phyloP scores from a whole-genome alignment of 2,113 vertebrate species.

The Notarius lentiginosus region DNA sequence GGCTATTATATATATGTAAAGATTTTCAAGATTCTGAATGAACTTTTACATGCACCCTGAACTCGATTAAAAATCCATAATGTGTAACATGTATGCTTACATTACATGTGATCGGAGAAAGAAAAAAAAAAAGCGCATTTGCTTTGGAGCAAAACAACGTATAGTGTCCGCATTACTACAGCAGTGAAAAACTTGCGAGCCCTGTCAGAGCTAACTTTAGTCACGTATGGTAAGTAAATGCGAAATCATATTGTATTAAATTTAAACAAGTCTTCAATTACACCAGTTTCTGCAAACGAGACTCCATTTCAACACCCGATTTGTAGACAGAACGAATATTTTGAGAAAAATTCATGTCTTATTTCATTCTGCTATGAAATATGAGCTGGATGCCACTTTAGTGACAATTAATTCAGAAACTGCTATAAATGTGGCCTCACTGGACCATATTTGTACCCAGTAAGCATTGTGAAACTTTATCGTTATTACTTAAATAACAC shows the following conservation, averaged over 20 bases:
- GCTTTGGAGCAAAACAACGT: too few relatives aligned
- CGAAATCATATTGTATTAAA: neutral
- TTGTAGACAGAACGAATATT: neutral
- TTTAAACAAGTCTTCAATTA: neutral
- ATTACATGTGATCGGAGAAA: too few relatives aligned
- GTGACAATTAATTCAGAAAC: neutral
- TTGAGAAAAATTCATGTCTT: neutral
- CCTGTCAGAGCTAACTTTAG: neutral
- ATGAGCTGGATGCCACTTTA: neutral
- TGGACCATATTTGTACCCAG: neutral
- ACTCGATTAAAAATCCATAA: neutral
- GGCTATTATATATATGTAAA: neutral
- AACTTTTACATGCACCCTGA: neutral
- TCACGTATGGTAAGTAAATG: neutral
- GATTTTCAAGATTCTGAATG: neutral
- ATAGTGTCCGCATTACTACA: neutral
- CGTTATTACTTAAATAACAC: too few relatives aligned
- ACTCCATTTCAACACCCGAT: neutral
- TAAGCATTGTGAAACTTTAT: neutral
- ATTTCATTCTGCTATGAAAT: neutral
- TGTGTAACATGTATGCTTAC: too few relatives aligned
- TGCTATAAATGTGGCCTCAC: neutral
- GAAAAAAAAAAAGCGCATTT: neutral
- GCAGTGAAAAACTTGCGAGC: neutral
- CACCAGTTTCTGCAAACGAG: neutral